Evolutionary conservation across 2,113 vertebrate genomes (phyloP), one percentile per base, ranked within the genome.

Genomic region (Myotis brandtii): DNA sequence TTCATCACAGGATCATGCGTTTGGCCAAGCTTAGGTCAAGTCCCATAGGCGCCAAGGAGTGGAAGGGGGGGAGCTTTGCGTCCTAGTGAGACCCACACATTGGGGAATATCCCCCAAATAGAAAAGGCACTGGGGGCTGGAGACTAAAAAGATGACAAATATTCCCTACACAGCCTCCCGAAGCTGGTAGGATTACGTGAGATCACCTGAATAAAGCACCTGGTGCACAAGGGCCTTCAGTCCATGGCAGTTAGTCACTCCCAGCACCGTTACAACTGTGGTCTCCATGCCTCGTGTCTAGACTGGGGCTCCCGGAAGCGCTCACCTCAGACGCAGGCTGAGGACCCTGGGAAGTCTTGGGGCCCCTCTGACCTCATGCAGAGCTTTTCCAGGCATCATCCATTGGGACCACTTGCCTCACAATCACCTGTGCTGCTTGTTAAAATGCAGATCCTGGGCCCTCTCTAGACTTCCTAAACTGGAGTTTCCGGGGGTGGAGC

Each of bases 21-120:
- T 67, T 56, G 25, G 62, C 5, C 46, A 56, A 52, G 12, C 14
- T 50, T 27, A 75, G 70, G 32, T 69, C 64, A 91, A 50, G 32
- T 50, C 30, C 37, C 56, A 13, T 6, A 40, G 59, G 37, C 30
- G 1, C 25, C 17, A 12, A 32, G 34, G 21, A 59, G 43, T 43
- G 43, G 37, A 76, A 54, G 32, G 48, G 73, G 72, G 46, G 27
- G 20, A 48, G 17, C 16, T 77, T 21, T 25, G 2, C 0, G 6
- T 32, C 20, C 25, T 1, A 2, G 48, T 6, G 43, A 91, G 27
- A 37, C 59, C 25, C 6, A 18, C 8, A 46, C 52, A 10, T 0
- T 37, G 30, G 46, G 6, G 11, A 11, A n/a, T 40, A 23, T 37
- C 5, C 43, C 34, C 11, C 32, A 30, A 11, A 52, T 0, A 0